Evolutionary conservation across 2,888 invertebrate species (phyloP).

Genomic region (Lissonota sp.): DNA sequence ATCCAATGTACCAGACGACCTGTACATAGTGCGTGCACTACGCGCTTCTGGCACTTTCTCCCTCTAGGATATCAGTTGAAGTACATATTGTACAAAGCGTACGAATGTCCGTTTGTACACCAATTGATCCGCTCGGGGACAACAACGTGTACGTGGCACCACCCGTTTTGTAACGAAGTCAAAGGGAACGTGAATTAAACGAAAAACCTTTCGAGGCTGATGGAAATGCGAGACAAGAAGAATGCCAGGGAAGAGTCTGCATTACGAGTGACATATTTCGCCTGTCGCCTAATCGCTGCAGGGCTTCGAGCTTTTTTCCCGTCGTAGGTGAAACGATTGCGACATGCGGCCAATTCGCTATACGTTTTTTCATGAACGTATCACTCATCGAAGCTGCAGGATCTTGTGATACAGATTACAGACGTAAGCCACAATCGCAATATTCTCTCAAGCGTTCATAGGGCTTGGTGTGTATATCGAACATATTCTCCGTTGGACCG

Average conservation of each 20-base stretch:
- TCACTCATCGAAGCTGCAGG: conserved; percentile 26
- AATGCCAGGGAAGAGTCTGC: neutral
- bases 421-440: conserved; percentile 23
- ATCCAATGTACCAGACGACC: conserved; percentile 5
- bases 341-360: neutral
- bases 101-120: conserved; percentile 44
- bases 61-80: conserved; percentile 16
- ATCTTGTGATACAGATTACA: neutral
- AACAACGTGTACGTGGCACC: neutral
- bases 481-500: conserved; percentile 33
- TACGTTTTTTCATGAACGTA: neutral
- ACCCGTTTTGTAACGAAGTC: conserved; percentile 40
- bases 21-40: conserved; percentile 18
- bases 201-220: conserved; percentile 29
- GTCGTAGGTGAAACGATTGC: conserved; percentile 14
- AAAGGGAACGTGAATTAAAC: conserved; percentile 37
- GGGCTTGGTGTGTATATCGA: conserved; percentile 5
- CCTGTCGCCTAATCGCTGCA: neutral
- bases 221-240: conserved; percentile 24
- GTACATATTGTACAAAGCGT: conserved; percentile 26
- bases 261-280: neutral
- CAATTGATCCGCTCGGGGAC: conserved; percentile 31
- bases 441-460: conserved; percentile 10
- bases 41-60: conserved; percentile 27
- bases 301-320: conserved; percentile 20